Percentiles rank a stretch among this genome's conserved stretches.
Evolutionary conservation across 2,888 invertebrate genomes (phyloP).

Genomic region (Unio delphinus): DNA sequence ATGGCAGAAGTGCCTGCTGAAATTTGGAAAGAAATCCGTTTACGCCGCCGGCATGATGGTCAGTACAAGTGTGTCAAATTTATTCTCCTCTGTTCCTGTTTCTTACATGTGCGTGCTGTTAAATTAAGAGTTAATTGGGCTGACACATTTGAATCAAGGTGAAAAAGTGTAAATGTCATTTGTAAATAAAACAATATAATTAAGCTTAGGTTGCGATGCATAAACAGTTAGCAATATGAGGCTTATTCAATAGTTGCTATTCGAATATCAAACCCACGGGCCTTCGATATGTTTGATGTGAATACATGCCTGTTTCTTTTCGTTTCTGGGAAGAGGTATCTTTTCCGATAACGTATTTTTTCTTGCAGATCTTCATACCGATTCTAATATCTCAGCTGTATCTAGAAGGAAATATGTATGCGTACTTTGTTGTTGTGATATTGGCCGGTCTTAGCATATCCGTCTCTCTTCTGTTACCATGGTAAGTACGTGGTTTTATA

Average conservation of each 20-base stretch:
- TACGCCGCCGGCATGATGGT: constrained; percentile 62
- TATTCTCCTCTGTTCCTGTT: not conserved
- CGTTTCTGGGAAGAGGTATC: not conserved
- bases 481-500: constrained; percentile 39
- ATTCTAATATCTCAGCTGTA: constrained; percentile 46
- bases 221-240: too few relatives aligned
- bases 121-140: too few relatives aligned
- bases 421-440: constrained; percentile 43
- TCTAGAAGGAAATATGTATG: constrained; percentile 35
- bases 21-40: constrained; percentile 61
- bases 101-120: too few relatives aligned
- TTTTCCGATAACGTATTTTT: not conserved
- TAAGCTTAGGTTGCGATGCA: too few relatives aligned
- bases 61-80: constrained; percentile 20
- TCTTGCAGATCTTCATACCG: constrained; percentile 56
- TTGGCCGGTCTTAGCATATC: constrained; percentile 57
- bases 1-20: constrained; percentile 51
- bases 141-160: too few relatives aligned
- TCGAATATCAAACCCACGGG: too few relatives aligned
- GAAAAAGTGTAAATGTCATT: too few relatives aligned
- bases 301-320: not conserved
- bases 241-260: too few relatives aligned
- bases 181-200: too few relatives aligned
- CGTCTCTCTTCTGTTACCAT: constrained; percentile 62
- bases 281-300: too few relatives aligned